Evolutionary conservation across 2,888 invertebrate species (phyloP).

Genomic region (Zygaena filipendulae): DNA sequence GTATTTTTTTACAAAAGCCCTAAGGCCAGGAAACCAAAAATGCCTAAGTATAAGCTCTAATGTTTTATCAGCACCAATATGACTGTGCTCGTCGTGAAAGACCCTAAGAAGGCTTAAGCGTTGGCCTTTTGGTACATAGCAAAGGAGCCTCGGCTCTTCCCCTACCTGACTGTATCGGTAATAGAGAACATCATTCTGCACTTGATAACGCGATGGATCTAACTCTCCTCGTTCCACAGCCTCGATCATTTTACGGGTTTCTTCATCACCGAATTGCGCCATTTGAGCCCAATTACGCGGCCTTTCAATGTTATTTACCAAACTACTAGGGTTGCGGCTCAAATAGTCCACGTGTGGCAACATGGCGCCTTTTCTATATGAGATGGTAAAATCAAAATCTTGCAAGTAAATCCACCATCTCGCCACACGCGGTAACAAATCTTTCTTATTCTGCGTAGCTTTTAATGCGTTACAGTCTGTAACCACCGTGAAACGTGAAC

Average conservation of each 20-base stretch:
- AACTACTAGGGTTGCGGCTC: slow-evolving; percentile 12
- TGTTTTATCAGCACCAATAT: slow-evolving; percentile 6
- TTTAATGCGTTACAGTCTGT: slow-evolving; percentile 17
- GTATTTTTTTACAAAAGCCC: too few species aligned
- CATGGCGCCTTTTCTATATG: slow-evolving; percentile 11
- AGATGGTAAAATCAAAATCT: slow-evolving; percentile 13
- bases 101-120: slow-evolving; percentile 19
- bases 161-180: slow-evolving; percentile 12
- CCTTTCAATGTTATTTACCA: slow-evolving; percentile 3
- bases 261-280: slow-evolving; percentile 13
- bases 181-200: slow-evolving; percentile 15
- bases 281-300: slow-evolving; percentile 16
- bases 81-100: slow-evolving; percentile 18
- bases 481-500: slow-evolving; percentile 9
- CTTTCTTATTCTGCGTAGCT: slow-evolving; percentile 13
- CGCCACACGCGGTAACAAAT: slow-evolving; percentile 14
- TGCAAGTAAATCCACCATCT: slow-evolving; percentile 17
- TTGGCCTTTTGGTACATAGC: slow-evolving; percentile 21
- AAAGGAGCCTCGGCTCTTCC: slow-evolving; percentile 14
- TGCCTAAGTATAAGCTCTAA: too few species aligned
- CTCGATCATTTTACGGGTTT: slow-evolving; percentile 10
- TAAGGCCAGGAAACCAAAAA: too few species aligned
- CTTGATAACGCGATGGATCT: slow-evolving; percentile 14
- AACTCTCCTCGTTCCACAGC: too few species aligned
- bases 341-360: slow-evolving; percentile 13